Percentiles rank a stretch among this genome's conserved stretches.
These are phyloP conservation scores for Holothuria scabra DNA, from an alignment of 53 echinoderm and acorn worm genomes.

Conservation along the genomic window DNA sequence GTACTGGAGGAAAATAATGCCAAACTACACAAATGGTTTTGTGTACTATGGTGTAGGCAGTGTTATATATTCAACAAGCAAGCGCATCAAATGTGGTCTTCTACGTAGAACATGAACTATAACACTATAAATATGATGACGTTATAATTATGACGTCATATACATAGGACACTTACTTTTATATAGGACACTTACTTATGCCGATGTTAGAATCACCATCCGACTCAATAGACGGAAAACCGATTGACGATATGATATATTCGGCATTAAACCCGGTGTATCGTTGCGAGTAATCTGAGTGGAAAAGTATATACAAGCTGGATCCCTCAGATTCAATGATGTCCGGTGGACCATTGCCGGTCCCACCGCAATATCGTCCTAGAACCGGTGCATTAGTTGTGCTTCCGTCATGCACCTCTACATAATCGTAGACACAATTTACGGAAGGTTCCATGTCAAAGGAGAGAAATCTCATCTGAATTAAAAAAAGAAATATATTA, in stretches of 20 bases:
- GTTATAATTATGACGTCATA: too few species aligned
- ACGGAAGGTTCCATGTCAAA: slow-evolving; percentile 83
- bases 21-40: too few species aligned
- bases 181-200: neutral
- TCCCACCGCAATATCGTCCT: slow-evolving; percentile 78
- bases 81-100: too few species aligned
- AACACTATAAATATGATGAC: too few species aligned
- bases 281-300: slow-evolving; percentile 73
- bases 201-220: neutral
- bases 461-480: slow-evolving; percentile 77
- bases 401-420: slow-evolving; percentile 78
- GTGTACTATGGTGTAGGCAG: too few species aligned
- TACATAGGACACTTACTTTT: too few species aligned
- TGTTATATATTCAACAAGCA: too few species aligned
- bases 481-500: neutral
- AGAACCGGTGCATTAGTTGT: slow-evolving; percentile 56
- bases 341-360: slow-evolving; percentile 48
- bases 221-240: slow-evolving; percentile 53
- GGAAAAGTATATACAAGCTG: slow-evolving; percentile 73
- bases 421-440: slow-evolving; percentile 82
- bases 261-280: slow-evolving; percentile 90
- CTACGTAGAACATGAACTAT: too few species aligned
- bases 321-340: slow-evolving; percentile 61
- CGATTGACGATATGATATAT: slow-evolving; percentile 62
- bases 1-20: too few species aligned